These are phyloP conservation scores for Telmatochromis bifrenatus DNA, from an alignment of 2,113 vertebrate species.

Conservation along the genomic window DNA sequence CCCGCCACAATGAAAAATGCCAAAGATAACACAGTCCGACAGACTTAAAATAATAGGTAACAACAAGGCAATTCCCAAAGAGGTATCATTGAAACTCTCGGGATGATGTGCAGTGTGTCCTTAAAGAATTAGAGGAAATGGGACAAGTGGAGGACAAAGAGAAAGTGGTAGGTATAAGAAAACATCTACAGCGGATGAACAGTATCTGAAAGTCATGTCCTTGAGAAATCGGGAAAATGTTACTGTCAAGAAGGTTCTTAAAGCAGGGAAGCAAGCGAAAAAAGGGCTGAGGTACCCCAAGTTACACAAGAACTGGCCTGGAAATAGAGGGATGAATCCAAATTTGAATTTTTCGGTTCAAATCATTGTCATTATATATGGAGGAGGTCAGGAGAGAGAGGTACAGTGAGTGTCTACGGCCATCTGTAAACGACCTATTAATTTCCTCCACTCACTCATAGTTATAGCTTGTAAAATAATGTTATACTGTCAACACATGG, in stretches of 20 bases:
- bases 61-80: not conserved
- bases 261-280: not conserved
- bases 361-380: not conserved
- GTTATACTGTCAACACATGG: not conserved
- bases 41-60: not conserved
- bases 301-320: not conserved
- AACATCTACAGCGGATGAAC: not conserved
- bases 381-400: not conserved
- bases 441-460: not conserved
- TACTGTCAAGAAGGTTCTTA: not conserved
- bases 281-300: not conserved
- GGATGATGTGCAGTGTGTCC: not conserved
- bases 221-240: fast-evolving
- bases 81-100: not conserved
- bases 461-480: not conserved
- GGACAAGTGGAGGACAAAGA: not conserved
- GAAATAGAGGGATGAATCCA: not conserved
- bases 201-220: not conserved
- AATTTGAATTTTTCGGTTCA: not conserved
- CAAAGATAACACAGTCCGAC: not conserved
- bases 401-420: not conserved
- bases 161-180: not conserved
- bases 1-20: not conserved
- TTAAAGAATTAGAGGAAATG: not conserved
- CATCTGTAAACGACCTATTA: not conserved